Percentiles rank a stretch among this genome's conserved stretches.
Evolutionary conservation across 2,113 vertebrate genomes (phyloP).

Genomic region (Neomonachus schauinslandi): DNA sequence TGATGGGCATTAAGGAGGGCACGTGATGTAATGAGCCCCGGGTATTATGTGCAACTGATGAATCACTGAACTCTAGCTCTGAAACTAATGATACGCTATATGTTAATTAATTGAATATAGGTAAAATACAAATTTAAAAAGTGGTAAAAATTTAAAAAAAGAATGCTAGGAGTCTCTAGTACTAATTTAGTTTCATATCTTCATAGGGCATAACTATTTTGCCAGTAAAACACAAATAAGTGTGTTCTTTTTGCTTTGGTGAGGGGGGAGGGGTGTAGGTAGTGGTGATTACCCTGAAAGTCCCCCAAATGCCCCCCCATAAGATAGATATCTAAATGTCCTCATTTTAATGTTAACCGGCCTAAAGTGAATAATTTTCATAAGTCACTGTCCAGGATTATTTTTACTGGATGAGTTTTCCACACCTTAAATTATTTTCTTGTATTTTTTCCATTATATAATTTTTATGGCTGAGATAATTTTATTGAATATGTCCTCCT

Average conservation of each 20-base stretch:
- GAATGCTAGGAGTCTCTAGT: background rate
- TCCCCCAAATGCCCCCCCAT: background rate
- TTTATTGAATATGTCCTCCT: constrained; percentile 48
- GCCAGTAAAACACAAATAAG: background rate
- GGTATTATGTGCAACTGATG: background rate
- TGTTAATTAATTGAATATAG: background rate
- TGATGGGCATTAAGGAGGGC: background rate
- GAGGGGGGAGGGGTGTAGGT: background rate
- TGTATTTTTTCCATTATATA: constrained; percentile 48
- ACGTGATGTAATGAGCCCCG: background rate
- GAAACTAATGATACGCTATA: background rate
- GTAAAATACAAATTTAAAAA: background rate
- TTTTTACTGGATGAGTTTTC: background rate
- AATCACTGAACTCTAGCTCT: background rate
- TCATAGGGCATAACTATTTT: background rate
- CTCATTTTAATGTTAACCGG: background rate
- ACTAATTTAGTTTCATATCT: constrained; percentile 31
- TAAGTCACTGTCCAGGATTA: background rate
- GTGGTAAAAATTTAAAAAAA: constrained; percentile 33
- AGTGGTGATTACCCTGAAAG: background rate
- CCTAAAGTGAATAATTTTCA: background rate
- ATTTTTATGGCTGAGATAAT: constrained; percentile 14
- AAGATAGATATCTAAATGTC: background rate
- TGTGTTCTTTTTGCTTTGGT: background rate
- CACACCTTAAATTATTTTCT: constrained; percentile 5